Evolutionary conservation across 2,113 vertebrate species (phyloP).

Genomic region (Stigmatopora argus): DNA sequence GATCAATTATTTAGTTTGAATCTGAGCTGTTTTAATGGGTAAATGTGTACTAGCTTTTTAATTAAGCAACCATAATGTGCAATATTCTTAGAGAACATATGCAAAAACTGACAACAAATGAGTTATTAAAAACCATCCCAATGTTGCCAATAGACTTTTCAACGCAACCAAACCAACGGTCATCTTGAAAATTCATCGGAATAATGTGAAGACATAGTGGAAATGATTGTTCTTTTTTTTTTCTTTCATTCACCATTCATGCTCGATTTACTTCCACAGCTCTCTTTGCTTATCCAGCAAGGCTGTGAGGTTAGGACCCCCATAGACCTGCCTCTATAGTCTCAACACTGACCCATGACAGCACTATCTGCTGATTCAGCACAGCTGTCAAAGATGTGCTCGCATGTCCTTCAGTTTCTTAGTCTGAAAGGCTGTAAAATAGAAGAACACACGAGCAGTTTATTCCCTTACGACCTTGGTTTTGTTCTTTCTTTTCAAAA

Average conservation of each 20-base stretch:
- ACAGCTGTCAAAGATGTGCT: conserved; percentile 46
- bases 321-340: conserved; percentile 39
- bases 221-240: conserved; percentile 57
- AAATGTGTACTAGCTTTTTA: neutral
- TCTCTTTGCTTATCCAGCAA: conserved; percentile 48
- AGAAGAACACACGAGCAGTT: conserved; percentile 21
- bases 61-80: too few species aligned
- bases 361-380: conserved; percentile 60
- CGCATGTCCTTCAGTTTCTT: conserved; percentile 35
- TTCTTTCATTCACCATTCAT: conserved; percentile 34
- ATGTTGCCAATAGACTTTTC: neutral
- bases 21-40: neutral
- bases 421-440: conserved; percentile 44
- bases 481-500: conserved; percentile 53
- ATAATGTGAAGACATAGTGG: neutral
- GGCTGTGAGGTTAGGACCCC: conserved; percentile 47
- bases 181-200: neutral
- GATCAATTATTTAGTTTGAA: neutral
- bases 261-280: conserved; percentile 40
- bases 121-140: too few species aligned
- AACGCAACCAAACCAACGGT: too few species aligned
- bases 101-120: too few species aligned
- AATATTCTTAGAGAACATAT: neutral
- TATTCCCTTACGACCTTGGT: conserved; percentile 43
- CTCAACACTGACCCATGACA: conserved; percentile 62